phyloP scores from a whole-genome alignment of 2,888 invertebrate species.

The Drosophila paranaensis region DNA sequence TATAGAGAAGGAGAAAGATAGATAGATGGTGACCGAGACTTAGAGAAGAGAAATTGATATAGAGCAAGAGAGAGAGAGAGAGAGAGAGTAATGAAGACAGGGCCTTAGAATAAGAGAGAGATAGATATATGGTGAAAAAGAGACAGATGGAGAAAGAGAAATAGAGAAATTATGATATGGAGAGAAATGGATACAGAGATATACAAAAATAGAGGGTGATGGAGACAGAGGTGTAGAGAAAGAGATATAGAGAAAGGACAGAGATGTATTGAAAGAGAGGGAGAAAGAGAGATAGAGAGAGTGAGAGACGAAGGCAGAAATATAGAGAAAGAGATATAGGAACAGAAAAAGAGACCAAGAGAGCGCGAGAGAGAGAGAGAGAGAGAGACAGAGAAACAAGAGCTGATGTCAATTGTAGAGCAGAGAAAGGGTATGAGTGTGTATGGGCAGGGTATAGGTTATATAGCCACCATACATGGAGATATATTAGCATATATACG shows the following conservation, averaged over 20 bases:
- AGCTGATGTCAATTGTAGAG: conserved; percentile 1
- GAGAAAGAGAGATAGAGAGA: neutral
- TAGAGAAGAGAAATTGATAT: neutral
- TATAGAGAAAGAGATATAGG: too few relatives aligned
- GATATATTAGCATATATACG: too few relatives aligned
- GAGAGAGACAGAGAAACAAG: neutral
- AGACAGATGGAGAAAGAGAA: too few relatives aligned
- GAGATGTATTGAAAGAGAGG: too few relatives aligned
- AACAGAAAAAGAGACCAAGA: too few relatives aligned
- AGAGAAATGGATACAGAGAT: too few relatives aligned
- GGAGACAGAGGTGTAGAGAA: too few relatives aligned
- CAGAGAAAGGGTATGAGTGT: neutral
- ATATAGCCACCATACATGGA: neutral
- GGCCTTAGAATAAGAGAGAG: neutral
- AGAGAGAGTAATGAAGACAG: neutral
- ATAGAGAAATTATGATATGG: too few relatives aligned
- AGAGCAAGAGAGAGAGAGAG: neutral
- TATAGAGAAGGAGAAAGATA: conserved; percentile 2
- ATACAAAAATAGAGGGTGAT: too few relatives aligned
- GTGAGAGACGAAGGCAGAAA: neutral
- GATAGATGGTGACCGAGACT: neutral
- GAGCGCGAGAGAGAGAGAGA: neutral
- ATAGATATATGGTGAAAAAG: too few relatives aligned
- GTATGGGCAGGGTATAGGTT: conserved; percentile 10
- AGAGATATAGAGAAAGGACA: too few relatives aligned